Conservation (phyloP, 2,797 vertebrate species). For the Chrysocyon brachyurus region DNA sequence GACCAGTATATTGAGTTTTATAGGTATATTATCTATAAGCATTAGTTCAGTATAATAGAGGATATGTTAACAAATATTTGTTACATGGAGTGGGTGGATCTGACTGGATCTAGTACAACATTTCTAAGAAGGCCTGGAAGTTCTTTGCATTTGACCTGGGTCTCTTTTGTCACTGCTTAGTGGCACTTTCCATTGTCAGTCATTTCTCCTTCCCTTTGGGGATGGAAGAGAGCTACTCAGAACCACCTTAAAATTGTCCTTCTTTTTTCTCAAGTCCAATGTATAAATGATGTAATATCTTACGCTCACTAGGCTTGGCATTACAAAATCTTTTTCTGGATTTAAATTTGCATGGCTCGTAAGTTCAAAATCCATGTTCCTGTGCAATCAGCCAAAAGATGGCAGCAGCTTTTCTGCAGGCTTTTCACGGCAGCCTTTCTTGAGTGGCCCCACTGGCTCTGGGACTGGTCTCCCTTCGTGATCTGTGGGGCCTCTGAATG, state of each 20-base stretch:
- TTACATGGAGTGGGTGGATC: not conserved
- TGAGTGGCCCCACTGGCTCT: not conserved
- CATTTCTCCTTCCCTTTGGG: not conserved
- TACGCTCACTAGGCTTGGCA: constrained; percentile 26
- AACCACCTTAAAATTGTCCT: constrained; percentile 30
- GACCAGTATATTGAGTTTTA: not conserved
- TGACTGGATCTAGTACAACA: not conserved
- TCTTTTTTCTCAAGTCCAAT: constrained; percentile 9
- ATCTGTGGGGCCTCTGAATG: not conserved
- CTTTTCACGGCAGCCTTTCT: not conserved
- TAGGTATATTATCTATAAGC: not conserved
- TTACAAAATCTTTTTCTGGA: constrained; percentile 51
- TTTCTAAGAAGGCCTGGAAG: not conserved
- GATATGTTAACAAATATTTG: not conserved
- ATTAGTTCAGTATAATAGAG: not conserved
- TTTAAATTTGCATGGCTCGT: constrained; percentile 40
- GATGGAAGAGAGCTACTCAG: constrained; percentile 31
- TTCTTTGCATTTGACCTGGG: not conserved
- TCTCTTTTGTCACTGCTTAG: not conserved
- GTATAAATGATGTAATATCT: constrained; percentile 1
- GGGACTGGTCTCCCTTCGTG: not conserved
- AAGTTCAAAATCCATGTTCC: constrained; percentile 61
- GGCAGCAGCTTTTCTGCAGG: constrained; percentile 42
- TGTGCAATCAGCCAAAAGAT: constrained; percentile 20
- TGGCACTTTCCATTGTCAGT: not conserved